Conservation (phyloP, 2,113 vertebrate genomes). For the Paradoxurus hermaphroditus region DNA sequence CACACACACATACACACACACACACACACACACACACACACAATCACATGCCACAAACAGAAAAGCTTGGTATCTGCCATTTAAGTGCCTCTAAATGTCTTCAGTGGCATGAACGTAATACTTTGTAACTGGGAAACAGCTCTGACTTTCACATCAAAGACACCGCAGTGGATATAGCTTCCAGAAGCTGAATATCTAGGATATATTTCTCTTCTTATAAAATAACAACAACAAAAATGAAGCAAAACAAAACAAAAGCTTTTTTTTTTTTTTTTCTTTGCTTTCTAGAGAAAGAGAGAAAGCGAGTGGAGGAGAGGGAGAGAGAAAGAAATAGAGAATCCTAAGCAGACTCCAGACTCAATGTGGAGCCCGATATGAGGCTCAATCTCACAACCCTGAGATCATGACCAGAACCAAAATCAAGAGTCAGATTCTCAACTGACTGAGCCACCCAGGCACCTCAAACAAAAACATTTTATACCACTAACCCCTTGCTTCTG, state of each 20-base stretch:
- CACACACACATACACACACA: background rate
- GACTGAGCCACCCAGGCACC: no score
- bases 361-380: no score
- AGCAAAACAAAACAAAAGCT: background rate
- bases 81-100: background rate
- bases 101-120: background rate
- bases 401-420: no score
- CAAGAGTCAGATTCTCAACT: no score
- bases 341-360: no score
- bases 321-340: no score
- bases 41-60: background rate
- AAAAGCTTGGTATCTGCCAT: background rate
- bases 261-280: no score
- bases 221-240: background rate
- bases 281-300: no score
- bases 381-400: no score
- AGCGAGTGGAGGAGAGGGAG: no score
- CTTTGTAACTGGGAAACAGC: background rate
- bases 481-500: background rate
- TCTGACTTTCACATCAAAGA: background rate
- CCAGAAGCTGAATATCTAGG: background rate
- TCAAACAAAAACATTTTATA: background rate
- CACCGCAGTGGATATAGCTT: background rate
- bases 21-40: no score
- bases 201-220: background rate